These are phyloP conservation scores for Phymanthus crucifer DNA, from an alignment of 92 coral and sea anemone species.

Conservation along the genomic window DNA sequence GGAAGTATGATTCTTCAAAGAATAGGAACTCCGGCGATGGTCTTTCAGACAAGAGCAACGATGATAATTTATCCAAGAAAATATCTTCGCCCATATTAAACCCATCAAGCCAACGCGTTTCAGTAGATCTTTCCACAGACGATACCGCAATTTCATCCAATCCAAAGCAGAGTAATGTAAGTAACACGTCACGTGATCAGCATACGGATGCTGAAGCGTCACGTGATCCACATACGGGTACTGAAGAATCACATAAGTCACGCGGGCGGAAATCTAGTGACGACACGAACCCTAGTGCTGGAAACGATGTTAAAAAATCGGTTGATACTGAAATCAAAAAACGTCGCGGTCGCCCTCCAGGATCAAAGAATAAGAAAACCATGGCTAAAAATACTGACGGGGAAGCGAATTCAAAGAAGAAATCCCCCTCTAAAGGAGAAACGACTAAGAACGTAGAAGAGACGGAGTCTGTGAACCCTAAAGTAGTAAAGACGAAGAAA, in stretches of 20 bases:
- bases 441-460: conserved; percentile 20
- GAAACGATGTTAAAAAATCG: not conserved
- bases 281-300: not conserved
- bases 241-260: conserved; percentile 3
- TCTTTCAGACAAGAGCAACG: not conserved
- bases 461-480: not conserved
- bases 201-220: conserved; percentile 12
- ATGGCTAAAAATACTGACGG: not conserved
- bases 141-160: not conserved
- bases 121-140: not conserved
- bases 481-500: conserved; percentile 16
- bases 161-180: not conserved
- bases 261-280: conserved; percentile 3
- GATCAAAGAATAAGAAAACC: conserved; percentile 40
- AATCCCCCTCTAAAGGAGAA: conserved; percentile 16
- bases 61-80: not conserved
- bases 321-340: conserved; percentile 23
- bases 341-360: conserved; percentile 33
- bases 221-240: conserved; percentile 18
- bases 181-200: not conserved
- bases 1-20: not conserved
- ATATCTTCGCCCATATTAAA: not conserved
- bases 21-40: not conserved
- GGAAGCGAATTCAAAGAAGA: conserved; percentile 1
- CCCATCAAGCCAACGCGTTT: not conserved